Conservation (phyloP, 2,113 vertebrate species). For the Cranoglanis bouderius region DNA sequence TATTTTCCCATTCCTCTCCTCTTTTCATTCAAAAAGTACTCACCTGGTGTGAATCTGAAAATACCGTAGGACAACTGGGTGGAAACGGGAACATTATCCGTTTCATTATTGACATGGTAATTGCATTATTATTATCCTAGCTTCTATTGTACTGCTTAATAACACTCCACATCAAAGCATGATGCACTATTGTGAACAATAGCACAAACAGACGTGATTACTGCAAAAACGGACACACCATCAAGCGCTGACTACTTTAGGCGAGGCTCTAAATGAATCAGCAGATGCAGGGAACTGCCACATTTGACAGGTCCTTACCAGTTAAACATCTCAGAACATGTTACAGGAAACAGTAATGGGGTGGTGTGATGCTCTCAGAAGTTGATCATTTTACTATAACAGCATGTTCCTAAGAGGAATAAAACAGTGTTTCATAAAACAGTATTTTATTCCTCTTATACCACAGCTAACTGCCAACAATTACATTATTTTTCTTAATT, state of each 20-base stretch:
- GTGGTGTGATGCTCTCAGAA: background rate
- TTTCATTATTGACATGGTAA: slow-evolving; percentile 47
- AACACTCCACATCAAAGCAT: slow-evolving; percentile 46
- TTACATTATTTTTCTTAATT: background rate
- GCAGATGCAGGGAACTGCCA: background rate
- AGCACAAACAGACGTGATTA: slow-evolving; percentile 37
- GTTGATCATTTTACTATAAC: background rate
- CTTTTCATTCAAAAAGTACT: background rate
- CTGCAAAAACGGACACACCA: slow-evolving; percentile 18
- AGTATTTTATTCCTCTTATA: background rate
- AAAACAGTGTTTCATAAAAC: background rate
- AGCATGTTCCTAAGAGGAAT: background rate
- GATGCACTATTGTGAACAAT: slow-evolving; percentile 33
- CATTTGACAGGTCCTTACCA: background rate
- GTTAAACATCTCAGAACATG: background rate
- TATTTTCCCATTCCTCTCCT: background rate
- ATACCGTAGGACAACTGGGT: background rate
- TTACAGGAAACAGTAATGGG: background rate
- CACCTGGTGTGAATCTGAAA: slow-evolving; percentile 3
- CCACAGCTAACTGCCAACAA: background rate
- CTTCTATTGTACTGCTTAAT: slow-evolving; percentile 36
- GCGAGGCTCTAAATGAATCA: background rate
- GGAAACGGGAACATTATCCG: slow-evolving; percentile 26
- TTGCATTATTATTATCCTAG: slow-evolving; percentile 38
- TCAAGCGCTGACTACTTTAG: background rate